Evolutionary conservation across 2,113 vertebrate genomes (phyloP).

Genomic region (Pleuronectes platessa): DNA sequence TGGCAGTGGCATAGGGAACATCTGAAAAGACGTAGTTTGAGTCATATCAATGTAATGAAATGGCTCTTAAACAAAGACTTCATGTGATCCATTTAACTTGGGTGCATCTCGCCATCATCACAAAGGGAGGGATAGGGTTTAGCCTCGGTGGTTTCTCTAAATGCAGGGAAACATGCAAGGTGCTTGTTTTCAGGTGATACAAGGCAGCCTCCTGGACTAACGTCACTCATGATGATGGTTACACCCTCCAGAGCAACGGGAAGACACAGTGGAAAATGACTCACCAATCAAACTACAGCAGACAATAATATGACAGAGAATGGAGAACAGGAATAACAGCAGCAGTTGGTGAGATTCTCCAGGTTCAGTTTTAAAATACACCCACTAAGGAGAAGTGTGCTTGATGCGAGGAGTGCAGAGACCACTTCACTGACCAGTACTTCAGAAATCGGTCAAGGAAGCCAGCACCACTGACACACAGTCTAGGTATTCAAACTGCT

Average conservation of each 20-base stretch:
- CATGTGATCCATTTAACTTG: not conserved
- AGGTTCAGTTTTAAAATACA: slow-evolving; percentile 2
- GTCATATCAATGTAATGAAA: not conserved
- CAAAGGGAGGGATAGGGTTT: not conserved
- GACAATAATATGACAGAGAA: not conserved
- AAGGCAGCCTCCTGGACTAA: slow-evolving; percentile 15
- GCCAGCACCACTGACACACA: not conserved
- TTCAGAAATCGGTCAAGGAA: not conserved
- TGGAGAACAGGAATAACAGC: not conserved
- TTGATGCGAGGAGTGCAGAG: not conserved
- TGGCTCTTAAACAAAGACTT: not conserved
- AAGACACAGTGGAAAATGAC: slow-evolving; percentile 28
- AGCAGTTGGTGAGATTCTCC: too few species aligned
- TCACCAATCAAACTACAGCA: not conserved
- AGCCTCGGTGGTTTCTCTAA: not conserved
- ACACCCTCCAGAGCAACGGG: slow-evolving; percentile 6
- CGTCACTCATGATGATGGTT: not conserved
- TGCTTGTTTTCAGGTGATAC: not conserved
- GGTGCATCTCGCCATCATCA: not conserved
- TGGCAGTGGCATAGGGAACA: too few species aligned
- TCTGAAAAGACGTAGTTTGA: not conserved
- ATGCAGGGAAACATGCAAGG: not conserved
- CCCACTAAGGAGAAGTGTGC: not conserved
- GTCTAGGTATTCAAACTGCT: not conserved
- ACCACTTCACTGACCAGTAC: not conserved